Percentiles rank a stretch among this genome's conserved stretches.
Conservation (phyloP, 2,797 vertebrate genomes). For the Anableps anableps region DNA sequence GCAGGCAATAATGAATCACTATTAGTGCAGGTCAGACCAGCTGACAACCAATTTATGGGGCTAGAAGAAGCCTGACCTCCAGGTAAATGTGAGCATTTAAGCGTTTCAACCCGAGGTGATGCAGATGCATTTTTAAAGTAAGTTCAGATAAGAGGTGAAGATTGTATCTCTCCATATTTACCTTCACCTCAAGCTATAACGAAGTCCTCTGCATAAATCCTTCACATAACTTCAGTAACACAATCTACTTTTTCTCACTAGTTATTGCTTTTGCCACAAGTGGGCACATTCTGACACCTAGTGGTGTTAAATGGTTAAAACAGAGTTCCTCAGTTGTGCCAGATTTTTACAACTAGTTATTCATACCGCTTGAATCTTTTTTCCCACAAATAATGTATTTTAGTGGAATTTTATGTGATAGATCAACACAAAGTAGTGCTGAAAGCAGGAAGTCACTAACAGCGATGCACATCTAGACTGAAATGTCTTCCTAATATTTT, state of each 20-base stretch:
- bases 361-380: not conserved
- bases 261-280: not conserved
- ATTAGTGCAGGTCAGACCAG: slow-evolving; percentile 65
- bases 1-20: slow-evolving; percentile 75
- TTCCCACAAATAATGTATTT: not conserved
- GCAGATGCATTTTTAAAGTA: slow-evolving; percentile 17
- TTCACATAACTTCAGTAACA: slow-evolving; percentile 1
- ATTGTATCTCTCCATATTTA: slow-evolving; percentile 29
- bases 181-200: slow-evolving; percentile 14
- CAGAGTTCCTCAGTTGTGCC: not conserved
- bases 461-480: not conserved
- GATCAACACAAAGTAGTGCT: not conserved
- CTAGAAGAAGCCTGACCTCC: slow-evolving; percentile 41
- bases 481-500: not conserved
- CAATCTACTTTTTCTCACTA: accelerated
- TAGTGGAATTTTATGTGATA: not conserved
- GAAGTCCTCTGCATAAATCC: slow-evolving; percentile 13
- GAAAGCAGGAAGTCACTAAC: not conserved
- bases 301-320: slow-evolving; percentile 47
- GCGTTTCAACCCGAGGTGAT: slow-evolving; percentile 1
- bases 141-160: not conserved
- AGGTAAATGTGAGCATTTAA: slow-evolving; percentile 44
- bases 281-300: slow-evolving; percentile 74
- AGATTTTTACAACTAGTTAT: not conserved
- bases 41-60: slow-evolving; percentile 71